Evolutionary conservation across 2,797 vertebrate genomes (phyloP), one percentile per base, ranked within the genome.

Genomic region (Cynodonichthys magdalenae): DNA sequence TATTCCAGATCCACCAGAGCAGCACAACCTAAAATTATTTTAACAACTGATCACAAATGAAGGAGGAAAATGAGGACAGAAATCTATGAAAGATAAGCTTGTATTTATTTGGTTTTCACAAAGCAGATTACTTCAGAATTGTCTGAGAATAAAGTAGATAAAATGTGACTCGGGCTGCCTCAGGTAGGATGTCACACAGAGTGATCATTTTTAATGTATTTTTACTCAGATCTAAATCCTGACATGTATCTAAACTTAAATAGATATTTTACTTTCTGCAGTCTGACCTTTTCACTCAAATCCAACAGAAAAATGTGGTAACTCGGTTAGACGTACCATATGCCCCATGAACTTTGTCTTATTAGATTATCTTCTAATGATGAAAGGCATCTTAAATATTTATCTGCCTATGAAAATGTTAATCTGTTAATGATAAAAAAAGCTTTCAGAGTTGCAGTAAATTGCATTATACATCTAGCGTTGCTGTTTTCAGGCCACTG

Each of bases 331-430:
- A 31, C 24, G 3, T 24, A 24, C 27, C 10, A 2, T 14, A 50
- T 24, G 18, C 17, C 6, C 18, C 15, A 6, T 49, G 14, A 49
- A 9, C 15, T 11, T 9, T 18, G n/a, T 19, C 18, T 58, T 34
- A 8, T 20, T 14, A 17, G 39, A 15, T 5, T 20, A 1, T 0
- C 11, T n/a, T 51, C 48, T 56, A 8, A 27, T 15, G 8, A 17
- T 64, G 5, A 41, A 55, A 55, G 10, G 3, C n/a, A 41, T 44
- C 31, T 48, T 48, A 3, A 54, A 28, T 39, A 39, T 65, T 56
- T 17, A 54, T 10, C 24, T 20, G 29, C 24, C 31, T 34, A 8
- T 10, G 9, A 34, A 34, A 34, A 7, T 10, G 9, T 34, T 8
- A 36, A 4, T 6, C 6, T 60, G 29, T 14, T 14, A 47, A n/a